Evolutionary conservation across 2,888 invertebrate species (phyloP).

Genomic region (Capitulum mitella): DNA sequence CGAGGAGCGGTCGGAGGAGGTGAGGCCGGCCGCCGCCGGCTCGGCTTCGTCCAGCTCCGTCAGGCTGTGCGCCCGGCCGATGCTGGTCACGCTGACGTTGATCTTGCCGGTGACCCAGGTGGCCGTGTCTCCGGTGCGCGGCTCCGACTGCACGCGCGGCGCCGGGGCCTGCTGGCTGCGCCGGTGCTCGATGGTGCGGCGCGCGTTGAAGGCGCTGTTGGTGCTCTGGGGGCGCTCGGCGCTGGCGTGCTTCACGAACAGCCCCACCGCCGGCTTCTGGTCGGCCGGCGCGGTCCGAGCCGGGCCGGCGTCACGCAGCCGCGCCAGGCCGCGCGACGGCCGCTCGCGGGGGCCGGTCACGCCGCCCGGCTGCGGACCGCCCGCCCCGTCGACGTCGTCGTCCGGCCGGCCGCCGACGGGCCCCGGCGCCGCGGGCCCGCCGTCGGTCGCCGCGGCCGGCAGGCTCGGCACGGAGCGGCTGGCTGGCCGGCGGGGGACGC

Average conservation of each 20-base stretch:
- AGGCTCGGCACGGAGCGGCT: background rate
- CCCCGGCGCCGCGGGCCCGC: background rate
- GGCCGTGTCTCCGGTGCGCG: conserved; percentile 31
- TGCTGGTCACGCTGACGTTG: conserved; percentile 78
- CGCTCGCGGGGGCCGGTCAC: conserved; percentile 26
- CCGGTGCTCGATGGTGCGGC: conserved; percentile 35
- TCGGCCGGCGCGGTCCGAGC: conserved; percentile 44
- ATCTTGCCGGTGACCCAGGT: conserved; percentile 45
- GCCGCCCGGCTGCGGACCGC: conserved; percentile 32
- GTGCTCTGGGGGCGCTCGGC: conserved; percentile 58
- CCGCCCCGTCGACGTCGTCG: conserved; percentile 6
- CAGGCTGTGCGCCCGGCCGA: conserved; percentile 66
- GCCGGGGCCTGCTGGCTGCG: conserved; percentile 34
- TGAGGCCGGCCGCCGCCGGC: conserved; percentile 34
- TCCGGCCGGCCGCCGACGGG: conserved; percentile 19
- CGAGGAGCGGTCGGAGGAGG: conserved; percentile 52
- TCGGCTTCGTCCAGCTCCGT: conserved; percentile 54
- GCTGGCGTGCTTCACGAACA: conserved; percentile 57
- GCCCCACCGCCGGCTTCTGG: too few relatives aligned
- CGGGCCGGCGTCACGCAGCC: conserved; percentile 39
- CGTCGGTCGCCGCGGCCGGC: background rate
- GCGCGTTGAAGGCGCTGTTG: conserved; percentile 36
- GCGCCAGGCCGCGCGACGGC: conserved; percentile 1
- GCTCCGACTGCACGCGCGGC: conserved; percentile 33
- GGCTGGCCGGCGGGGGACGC: background rate